phyloP scores from a whole-genome alignment of 1,140 invertebrate species.

The Pogonomyrmex californicus region DNA sequence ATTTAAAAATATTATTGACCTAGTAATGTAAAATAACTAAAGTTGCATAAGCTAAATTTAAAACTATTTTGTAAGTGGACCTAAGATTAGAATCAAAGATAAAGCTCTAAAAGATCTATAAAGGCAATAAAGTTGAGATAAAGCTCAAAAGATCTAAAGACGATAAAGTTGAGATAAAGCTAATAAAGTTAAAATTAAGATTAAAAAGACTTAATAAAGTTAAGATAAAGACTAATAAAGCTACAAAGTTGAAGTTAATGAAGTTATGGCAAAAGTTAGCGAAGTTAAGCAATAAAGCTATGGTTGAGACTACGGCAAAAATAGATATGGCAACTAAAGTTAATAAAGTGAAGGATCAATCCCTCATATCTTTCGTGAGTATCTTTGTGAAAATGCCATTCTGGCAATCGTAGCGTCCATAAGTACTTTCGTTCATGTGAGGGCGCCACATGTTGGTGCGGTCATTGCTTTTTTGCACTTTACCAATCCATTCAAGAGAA shows the following conservation, averaged over 20 bases:
- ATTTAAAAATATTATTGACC: not conserved
- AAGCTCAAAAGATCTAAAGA: not conserved
- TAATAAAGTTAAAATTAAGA: not conserved
- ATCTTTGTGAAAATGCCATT: not conserved
- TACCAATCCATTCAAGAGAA: conserved; percentile 44
- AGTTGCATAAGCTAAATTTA: not conserved
- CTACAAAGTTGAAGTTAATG: not conserved
- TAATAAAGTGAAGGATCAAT: not conserved
- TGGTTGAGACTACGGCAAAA: not conserved
- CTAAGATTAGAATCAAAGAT: conserved; percentile 5
- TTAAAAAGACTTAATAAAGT: not conserved
- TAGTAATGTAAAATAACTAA: not conserved
- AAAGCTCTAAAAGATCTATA: not conserved
- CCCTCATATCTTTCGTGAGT: not conserved
- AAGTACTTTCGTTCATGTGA: conserved; percentile 69
- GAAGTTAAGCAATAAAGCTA: not conserved
- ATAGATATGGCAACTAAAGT: not conserved
- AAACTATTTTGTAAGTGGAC: not conserved
- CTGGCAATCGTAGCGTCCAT: not conserved
- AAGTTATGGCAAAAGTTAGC: not conserved
- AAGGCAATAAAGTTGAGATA: not conserved
- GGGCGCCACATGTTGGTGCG: conserved; percentile 81
- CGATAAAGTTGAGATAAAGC: not conserved
- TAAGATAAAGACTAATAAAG: conserved; percentile 19
- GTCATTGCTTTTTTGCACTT: conserved; percentile 72